Evolutionary conservation across 2,888 invertebrate species (phyloP).

Genomic region (Germaria angustata): DNA sequence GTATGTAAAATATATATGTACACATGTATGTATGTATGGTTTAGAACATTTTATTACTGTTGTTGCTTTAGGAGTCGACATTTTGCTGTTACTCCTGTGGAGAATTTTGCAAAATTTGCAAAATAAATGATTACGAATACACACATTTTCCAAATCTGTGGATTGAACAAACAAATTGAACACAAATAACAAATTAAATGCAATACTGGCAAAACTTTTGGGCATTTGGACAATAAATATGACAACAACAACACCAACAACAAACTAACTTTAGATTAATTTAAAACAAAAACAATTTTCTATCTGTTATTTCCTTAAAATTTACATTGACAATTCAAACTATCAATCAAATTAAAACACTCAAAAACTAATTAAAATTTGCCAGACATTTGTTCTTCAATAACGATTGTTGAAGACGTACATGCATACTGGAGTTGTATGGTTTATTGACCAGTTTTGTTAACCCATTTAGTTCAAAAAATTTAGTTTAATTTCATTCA

Average conservation of each 20-base stretch:
- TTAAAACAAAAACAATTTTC: constrained; percentile 4
- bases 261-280: constrained; percentile 30
- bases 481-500: constrained; percentile 25
- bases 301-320: constrained; percentile 26
- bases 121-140: constrained; percentile 49
- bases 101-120: constrained; percentile 48
- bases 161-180: constrained; percentile 60
- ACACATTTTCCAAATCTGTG: constrained; percentile 59
- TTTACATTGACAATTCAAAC: constrained; percentile 35
- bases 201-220: constrained; percentile 32
- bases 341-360: constrained; percentile 38
- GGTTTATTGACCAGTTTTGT: constrained; percentile 1
- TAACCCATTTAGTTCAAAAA: constrained; percentile 23
- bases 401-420: not conserved
- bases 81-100: constrained; percentile 41
- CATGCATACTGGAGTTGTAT: not conserved
- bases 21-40: not conserved
- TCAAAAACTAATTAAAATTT: constrained; percentile 14
- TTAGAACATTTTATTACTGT: constrained; percentile 7
- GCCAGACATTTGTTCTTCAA: not conserved
- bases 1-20: no score
- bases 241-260: not conserved
- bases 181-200: constrained; percentile 46
- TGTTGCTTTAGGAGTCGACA: constrained; percentile 2
- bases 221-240: constrained; percentile 12